Percentiles rank a stretch among this genome's conserved stretches.
phyloP scores from a whole-genome alignment of 2,797 vertebrate species.

The Enoplosus armatus region DNA sequence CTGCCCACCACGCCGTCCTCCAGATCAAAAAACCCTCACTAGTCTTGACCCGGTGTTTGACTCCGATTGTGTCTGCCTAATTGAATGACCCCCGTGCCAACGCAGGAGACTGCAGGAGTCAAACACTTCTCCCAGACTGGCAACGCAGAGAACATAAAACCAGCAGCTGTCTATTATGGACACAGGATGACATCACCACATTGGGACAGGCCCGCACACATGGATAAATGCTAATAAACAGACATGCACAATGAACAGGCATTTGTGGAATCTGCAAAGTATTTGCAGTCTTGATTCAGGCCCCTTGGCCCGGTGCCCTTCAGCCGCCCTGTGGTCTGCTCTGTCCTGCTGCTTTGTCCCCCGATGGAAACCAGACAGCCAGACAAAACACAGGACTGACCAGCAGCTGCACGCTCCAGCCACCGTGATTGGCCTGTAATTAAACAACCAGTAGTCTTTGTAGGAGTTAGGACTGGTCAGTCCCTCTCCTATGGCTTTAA shows the following conservation, averaged over 20 bases:
- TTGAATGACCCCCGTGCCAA: constrained; percentile 62
- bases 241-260: constrained; percentile 73
- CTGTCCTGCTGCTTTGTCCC: constrained; percentile 72
- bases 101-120: constrained; percentile 59
- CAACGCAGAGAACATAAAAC: constrained; percentile 56
- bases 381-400: constrained; percentile 70
- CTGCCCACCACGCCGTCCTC: constrained; percentile 36
- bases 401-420: constrained; percentile 68
- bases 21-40: constrained; percentile 48
- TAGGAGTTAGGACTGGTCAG: background rate
- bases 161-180: constrained; percentile 67
- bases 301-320: constrained; percentile 65
- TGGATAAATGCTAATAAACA: constrained; percentile 72
- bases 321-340: constrained; percentile 51
- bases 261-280: constrained; percentile 80
- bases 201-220: constrained; percentile 68
- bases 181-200: constrained; percentile 66
- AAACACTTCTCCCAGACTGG: constrained; percentile 49
- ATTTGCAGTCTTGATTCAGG: constrained; percentile 75
- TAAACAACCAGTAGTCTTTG: constrained; percentile 26
- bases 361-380: constrained; percentile 72
- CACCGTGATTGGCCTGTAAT: constrained; percentile 34
- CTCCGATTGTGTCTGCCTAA: constrained; percentile 72
- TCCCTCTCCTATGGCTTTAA: background rate
- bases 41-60: constrained; percentile 66